Evolutionary conservation across 2,888 invertebrate species (phyloP).

Genomic region (Trissolcus brochymenae): DNA sequence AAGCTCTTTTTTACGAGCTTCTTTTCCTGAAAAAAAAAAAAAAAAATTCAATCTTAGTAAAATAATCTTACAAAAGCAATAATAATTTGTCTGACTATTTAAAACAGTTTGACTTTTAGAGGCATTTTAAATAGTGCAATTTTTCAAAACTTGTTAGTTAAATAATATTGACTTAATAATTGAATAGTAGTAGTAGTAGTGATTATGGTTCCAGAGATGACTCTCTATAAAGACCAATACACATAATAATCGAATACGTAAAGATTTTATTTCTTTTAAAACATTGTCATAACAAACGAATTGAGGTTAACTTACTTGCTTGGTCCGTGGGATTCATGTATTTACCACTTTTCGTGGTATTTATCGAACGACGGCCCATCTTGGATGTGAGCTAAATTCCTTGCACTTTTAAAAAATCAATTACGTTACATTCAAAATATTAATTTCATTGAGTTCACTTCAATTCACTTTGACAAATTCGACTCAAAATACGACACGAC

Average conservation of each 20-base stretch:
- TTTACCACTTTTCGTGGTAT: slow-evolving; percentile 99
- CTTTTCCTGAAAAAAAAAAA: slow-evolving; percentile 81
- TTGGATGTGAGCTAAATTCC: slow-evolving; percentile 2
- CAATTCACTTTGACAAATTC: neutral
- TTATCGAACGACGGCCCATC: slow-evolving; percentile 87
- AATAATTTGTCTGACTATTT: neutral
- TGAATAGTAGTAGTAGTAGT: no score
- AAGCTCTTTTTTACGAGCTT: slow-evolving; percentile 96
- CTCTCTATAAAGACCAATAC: no score
- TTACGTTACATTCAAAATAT: neutral
- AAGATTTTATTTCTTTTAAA: no score
- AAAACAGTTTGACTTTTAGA: neutral
- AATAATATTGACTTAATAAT: no score
- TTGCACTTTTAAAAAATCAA: slow-evolving; percentile 5
- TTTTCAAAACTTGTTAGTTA: no score
- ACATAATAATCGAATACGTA: no score
- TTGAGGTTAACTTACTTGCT: slow-evolving; percentile 87
- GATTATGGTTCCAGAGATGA: no score
- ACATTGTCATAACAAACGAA: slow-evolving; percentile 20
- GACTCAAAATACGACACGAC: neutral
- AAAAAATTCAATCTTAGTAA: neutral
- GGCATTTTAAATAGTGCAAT: no score
- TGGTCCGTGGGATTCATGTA: slow-evolving; percentile 99
- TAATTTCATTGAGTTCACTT: neutral
- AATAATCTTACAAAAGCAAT: neutral